Conservation (phyloP, 2,888 invertebrate species). For the Dinocampus coccinellae region DNA sequence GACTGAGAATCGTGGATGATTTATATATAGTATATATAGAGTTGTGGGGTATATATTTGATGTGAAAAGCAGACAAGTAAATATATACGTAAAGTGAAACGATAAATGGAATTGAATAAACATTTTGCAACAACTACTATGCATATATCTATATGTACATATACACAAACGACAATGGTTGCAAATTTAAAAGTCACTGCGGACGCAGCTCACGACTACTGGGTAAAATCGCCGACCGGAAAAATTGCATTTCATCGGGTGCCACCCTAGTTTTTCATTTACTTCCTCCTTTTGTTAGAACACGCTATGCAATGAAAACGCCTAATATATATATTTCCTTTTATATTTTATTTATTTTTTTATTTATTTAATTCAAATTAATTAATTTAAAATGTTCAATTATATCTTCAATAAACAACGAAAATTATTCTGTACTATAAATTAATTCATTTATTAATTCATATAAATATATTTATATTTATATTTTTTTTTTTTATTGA, state of each 20-base stretch:
- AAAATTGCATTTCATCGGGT: conserved; percentile 63
- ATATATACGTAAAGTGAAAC: conserved; percentile 56
- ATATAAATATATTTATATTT: background rate
- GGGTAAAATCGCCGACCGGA: conserved; percentile 56
- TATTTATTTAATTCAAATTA: too few species aligned
- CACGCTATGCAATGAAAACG: conserved; percentile 14
- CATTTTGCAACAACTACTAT: conserved; percentile 63
- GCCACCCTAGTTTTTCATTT: conserved; percentile 11
- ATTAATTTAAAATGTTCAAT: too few species aligned
- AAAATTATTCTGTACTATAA: too few species aligned
- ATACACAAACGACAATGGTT: conserved; percentile 58
- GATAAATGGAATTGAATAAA: conserved; percentile 67
- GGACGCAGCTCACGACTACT: conserved; percentile 19
- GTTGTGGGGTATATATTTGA: background rate
- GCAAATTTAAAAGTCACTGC: conserved; percentile 65
- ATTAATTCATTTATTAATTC: too few species aligned
- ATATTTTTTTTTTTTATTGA: conserved; percentile 1
- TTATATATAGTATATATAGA: background rate
- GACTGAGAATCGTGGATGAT: background rate
- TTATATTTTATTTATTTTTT: background rate
- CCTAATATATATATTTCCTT: conserved; percentile 13
- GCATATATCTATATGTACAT: background rate
- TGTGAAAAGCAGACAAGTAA: conserved; percentile 51
- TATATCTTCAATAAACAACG: too few species aligned
- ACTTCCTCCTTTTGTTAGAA: conserved; percentile 5